Evolutionary conservation across 2,113 vertebrate genomes (phyloP), one percentile per base, ranked within the genome.

Genomic region (Nyctereutes procyonoides): DNA sequence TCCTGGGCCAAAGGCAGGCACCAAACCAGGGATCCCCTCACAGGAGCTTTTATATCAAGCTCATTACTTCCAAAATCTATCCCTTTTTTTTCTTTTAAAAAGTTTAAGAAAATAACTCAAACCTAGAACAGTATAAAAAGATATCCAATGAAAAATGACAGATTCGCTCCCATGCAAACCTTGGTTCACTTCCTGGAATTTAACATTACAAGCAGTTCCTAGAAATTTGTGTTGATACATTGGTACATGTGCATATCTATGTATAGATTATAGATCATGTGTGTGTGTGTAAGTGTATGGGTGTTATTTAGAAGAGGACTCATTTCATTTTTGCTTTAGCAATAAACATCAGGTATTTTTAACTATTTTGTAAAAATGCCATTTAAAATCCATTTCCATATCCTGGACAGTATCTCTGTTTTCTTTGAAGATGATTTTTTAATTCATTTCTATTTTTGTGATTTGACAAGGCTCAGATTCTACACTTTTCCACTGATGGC

Each of bases 41-140:
- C 74, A 97, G 95, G 96, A 96, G 85, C 96, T 97, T 98, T 97
- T 95, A 80, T 97, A 88, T 91, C 96, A 84, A 96, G 95, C 13
- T 97, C 79, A 96, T 92, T 93, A 94, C 96, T 96, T 97, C 95
- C 95, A 95, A 95, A 97, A 85, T 97, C 97, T 94, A 60, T 56
- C 93, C 95, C 3, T 86, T 93, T 91, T 96, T 98, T 98, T 55
- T 94, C 96, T 97, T 89, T 74, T 43, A 28, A 86, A 95, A 95
- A 32, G 20, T 62, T 88, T 91, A 84, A 82, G 82, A 84, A 95
- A 79, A 82, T 48, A 90, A 74, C 48, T 65, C 73, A 94, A 94
- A 88, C 62, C 35, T 63, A 8, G 69, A 82, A 76, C 28, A 76
- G 32, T 55, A 71, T 79, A 84, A 73, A 76, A 5, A 88, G 8